phyloP scores from a whole-genome alignment of 2,113 vertebrate species.

The Prionailurus bengalensis region DNA sequence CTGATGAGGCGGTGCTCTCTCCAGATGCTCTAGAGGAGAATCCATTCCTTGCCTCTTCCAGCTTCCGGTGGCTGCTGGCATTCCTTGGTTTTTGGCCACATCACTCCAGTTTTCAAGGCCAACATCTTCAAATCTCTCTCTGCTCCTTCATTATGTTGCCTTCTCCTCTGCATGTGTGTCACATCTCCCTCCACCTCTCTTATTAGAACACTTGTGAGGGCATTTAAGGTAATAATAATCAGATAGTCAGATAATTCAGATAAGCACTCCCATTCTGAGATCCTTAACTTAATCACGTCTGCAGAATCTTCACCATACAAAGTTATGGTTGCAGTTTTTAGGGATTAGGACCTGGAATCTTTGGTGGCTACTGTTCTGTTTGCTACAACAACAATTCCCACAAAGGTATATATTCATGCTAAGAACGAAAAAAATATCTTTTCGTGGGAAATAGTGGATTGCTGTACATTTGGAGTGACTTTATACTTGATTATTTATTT shows the following conservation, averaged over 20 bases:
- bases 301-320: not conserved
- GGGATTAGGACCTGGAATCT: not conserved
- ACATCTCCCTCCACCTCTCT: not conserved
- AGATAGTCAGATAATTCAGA: not conserved
- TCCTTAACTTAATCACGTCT: not conserved
- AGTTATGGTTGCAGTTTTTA: not conserved
- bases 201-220: not conserved
- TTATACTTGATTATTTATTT: not conserved
- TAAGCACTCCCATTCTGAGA: not conserved
- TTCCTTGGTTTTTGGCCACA: not conserved
- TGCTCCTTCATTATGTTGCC: not conserved
- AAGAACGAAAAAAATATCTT: not conserved
- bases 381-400: not conserved
- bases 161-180: not conserved
- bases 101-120: not conserved
- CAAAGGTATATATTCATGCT: not conserved
- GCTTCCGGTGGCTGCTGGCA: not conserved
- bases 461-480: not conserved
- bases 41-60: not conserved
- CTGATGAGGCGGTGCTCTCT: not conserved
- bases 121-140: not conserved
- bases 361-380: not conserved
- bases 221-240: not conserved
- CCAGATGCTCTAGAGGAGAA: not conserved
- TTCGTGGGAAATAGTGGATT: not conserved